Percentiles rank a stretch among this genome's conserved stretches.
These are phyloP conservation scores for Oenanthe melanoleuca DNA, from an alignment of 2,113 vertebrate genomes.

Conservation along the genomic window DNA sequence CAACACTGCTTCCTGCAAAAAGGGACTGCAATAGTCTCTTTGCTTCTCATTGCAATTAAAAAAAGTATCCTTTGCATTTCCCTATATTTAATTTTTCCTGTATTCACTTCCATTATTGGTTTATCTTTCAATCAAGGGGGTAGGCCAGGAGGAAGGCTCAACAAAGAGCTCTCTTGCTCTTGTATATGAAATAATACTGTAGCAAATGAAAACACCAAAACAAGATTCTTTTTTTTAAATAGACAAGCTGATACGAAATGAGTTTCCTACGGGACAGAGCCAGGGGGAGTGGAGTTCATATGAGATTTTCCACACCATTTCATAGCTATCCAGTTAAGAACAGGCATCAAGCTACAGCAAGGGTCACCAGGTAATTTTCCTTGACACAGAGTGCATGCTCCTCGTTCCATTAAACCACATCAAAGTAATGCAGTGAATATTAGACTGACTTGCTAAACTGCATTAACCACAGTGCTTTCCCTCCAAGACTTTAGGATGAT, in stretches of 20 bases:
- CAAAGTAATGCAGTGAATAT: constrained; percentile 25
- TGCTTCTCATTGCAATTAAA: background rate
- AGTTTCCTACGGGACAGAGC: background rate
- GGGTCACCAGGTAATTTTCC: constrained; percentile 60
- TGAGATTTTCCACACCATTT: constrained; percentile 29
- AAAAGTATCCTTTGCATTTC: background rate
- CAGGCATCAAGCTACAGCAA: background rate
- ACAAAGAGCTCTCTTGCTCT: background rate
- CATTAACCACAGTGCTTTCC: background rate
- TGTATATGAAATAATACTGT: background rate
- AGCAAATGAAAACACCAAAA: constrained; percentile 1
- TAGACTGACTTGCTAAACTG: constrained; percentile 7
- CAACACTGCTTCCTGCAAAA: background rate
- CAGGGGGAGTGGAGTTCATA: background rate
- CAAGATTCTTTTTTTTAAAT: background rate
- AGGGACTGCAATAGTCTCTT: background rate
- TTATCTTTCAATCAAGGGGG: background rate
- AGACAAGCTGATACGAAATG: background rate
- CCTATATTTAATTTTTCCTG: background rate
- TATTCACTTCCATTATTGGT: background rate
- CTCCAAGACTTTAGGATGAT: background rate
- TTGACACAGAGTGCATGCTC: constrained; percentile 17
- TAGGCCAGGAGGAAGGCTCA: background rate
- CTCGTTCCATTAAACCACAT: constrained; percentile 30
- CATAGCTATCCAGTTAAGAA: background rate